Evolutionary conservation across 2,888 invertebrate genomes (phyloP).

Genomic region (Drosophila recens): DNA sequence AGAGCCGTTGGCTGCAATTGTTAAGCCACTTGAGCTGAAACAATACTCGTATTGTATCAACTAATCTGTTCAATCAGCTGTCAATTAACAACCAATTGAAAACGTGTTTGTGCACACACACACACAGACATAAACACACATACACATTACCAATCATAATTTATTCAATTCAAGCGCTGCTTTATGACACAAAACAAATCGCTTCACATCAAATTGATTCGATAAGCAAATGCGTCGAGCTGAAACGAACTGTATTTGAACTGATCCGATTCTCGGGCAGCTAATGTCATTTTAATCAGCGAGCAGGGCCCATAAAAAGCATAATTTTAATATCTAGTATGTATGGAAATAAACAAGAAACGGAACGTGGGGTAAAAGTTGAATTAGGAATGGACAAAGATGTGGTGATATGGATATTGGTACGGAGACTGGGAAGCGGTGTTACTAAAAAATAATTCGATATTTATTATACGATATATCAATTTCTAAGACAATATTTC

Average conservation of each 20-base stretch:
- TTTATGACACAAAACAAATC: slow-evolving; percentile 61
- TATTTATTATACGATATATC: no score
- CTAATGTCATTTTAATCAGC: slow-evolving; percentile 67
- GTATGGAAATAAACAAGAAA: slow-evolving; percentile 43
- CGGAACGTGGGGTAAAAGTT: background rate
- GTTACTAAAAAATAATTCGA: no score
- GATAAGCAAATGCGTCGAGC: slow-evolving; percentile 44
- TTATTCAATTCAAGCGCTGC: slow-evolving; percentile 54
- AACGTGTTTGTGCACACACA: slow-evolving; percentile 22
- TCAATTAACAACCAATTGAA: slow-evolving; percentile 58
- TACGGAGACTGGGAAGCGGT: background rate
- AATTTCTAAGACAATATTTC: no score
- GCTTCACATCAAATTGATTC: slow-evolving; percentile 55
- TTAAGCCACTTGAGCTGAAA: slow-evolving; percentile 18
- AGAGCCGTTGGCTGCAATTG: slow-evolving; percentile 5
- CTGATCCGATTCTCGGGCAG: slow-evolving; percentile 27
- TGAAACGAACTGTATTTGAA: slow-evolving; percentile 7
- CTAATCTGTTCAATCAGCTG: slow-evolving; percentile 49
- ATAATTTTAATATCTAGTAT: slow-evolving; percentile 56
- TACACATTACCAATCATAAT: slow-evolving; percentile 36
- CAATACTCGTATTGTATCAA: slow-evolving; percentile 17
- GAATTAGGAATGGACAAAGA: no score
- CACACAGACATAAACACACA: background rate
- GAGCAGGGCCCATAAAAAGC: slow-evolving; percentile 8
- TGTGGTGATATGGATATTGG: background rate